Conservation (phyloP, 1,140 invertebrate species). For the Chlorops oryzae region DNA sequence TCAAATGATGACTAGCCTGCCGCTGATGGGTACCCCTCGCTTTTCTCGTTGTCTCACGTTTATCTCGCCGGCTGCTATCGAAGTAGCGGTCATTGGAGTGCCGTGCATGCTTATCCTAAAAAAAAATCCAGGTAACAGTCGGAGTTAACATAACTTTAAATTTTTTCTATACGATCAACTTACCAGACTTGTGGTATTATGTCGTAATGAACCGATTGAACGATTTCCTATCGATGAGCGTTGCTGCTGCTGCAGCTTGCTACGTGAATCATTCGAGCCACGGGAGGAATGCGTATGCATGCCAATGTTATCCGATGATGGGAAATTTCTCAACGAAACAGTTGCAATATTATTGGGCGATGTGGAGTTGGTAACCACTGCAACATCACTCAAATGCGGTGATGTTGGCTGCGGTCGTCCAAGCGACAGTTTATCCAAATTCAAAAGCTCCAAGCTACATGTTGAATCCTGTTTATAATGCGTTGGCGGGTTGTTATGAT, state of each 20-base stretch:
- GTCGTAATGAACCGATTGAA: constrained; percentile 26
- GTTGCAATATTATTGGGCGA: constrained; percentile 11
- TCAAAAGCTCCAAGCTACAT: constrained; percentile 31
- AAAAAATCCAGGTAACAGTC: neutral
- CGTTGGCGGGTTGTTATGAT: constrained; percentile 23
- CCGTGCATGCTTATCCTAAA: constrained; percentile 50
- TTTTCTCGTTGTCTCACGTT: no score
- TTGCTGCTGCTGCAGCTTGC: constrained; percentile 16
- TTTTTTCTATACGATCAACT: neutral
- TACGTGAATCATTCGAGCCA: constrained; percentile 34
- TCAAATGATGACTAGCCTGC: constrained; percentile 20
- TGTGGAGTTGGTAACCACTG: constrained; percentile 1
- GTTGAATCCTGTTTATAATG: constrained; percentile 30
- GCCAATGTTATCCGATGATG: constrained; percentile 31
- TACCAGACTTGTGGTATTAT: constrained; percentile 35
- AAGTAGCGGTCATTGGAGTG: constrained; percentile 53
- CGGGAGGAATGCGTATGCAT: constrained; percentile 42
- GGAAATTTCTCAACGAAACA: constrained; percentile 13
- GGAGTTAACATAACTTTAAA: no score
- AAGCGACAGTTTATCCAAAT: constrained; percentile 34
- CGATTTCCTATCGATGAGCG: constrained; percentile 12
- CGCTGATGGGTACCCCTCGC: constrained; percentile 29
- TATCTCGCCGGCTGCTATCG: constrained; percentile 47
- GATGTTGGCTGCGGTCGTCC: constrained; percentile 31
- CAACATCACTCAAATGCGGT: constrained; percentile 23